Evolutionary conservation across 1,140 invertebrate species (phyloP), one percentile per base, ranked within the genome.

Genomic region (Lamellibrachia luymesi): DNA sequence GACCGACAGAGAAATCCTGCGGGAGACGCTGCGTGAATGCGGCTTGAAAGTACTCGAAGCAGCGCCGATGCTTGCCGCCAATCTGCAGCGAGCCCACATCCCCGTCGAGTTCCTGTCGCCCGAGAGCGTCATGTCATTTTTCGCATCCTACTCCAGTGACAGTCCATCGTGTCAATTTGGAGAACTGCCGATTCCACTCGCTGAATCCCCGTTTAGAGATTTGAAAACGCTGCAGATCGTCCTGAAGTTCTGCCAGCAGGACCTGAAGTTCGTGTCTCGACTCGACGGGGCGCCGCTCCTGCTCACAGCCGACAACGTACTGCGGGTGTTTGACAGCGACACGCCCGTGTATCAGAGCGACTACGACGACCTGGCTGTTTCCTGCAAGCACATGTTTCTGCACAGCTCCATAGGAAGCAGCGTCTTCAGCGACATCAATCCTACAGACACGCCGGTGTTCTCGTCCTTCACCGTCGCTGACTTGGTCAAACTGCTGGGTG

Each of bases 11-110:
- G 90, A 89, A 22, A n/a, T 38, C 6, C 38, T 94, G 50, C 25
- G 93, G 50, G 38, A 93, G 49, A 91, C 90, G 4, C 90, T 91
- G 10, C 90, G 38, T 4, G 90, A 49, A 13, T 91, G 90, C 50
- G 90, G 90, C 90, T 51, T 91, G 90, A 91, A 51, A n/a, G 38
- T 91, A 4, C 49, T 91, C 90, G 90, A 91, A n/a, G 90, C 25
- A n/a, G 13, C 90, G 17, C 7, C 50, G 7, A n/a, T 25, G 7
- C 50, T 91, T 13, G n/a, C 50, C 6, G 90, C 6, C 2, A 91
- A 91, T 91, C 50, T 91, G 49, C 38, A 50, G 50, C 49, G 49
- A 10, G 38, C 90, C 7, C 2, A 51, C 13, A 51, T 91, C 49
- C 38, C 27, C 10, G 50, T 91, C 50, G 90, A 91, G 38, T 91